Conservation (phyloP, 2,797 vertebrate species). For the Mus caroli region DNA sequence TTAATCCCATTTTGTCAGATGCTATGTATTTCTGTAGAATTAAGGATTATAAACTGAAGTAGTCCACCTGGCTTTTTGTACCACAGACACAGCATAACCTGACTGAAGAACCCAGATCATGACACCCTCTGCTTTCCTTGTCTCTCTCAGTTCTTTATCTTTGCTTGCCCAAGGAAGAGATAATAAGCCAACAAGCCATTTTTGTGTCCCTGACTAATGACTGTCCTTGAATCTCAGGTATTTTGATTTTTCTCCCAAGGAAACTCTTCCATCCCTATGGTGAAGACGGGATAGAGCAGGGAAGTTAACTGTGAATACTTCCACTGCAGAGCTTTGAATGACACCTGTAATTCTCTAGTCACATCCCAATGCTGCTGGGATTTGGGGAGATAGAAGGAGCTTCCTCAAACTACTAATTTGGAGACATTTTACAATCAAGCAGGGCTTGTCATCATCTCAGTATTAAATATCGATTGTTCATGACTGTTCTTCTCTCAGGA, state of each 20-base stretch:
- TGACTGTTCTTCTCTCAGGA: neutral
- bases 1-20: slow-evolving; percentile 42
- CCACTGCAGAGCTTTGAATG: neutral
- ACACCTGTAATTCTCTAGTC: neutral
- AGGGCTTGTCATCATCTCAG: neutral
- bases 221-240: slow-evolving; percentile 18
- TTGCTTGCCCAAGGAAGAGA: slow-evolving; percentile 44
- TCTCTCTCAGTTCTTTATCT: slow-evolving; percentile 20
- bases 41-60: slow-evolving; percentile 43
- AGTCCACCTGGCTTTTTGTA: neutral
- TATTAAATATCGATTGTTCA: slow-evolving; percentile 8
- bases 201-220: neutral
- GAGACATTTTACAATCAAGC: slow-evolving; percentile 33
- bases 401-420: neutral
- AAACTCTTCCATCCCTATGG: neutral
- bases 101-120: neutral
- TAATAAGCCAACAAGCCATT: neutral
- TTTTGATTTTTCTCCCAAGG: slow-evolving; percentile 47
- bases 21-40: slow-evolving; percentile 22
- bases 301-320: neutral
- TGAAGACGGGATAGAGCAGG: neutral
- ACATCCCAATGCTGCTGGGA: neutral
- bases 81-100: slow-evolving; percentile 12
- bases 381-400: neutral
- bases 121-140: neutral